These are phyloP conservation scores for Leptinotarsa lineolata DNA, from an alignment of 1,140 invertebrate species.

Conservation along the genomic window DNA sequence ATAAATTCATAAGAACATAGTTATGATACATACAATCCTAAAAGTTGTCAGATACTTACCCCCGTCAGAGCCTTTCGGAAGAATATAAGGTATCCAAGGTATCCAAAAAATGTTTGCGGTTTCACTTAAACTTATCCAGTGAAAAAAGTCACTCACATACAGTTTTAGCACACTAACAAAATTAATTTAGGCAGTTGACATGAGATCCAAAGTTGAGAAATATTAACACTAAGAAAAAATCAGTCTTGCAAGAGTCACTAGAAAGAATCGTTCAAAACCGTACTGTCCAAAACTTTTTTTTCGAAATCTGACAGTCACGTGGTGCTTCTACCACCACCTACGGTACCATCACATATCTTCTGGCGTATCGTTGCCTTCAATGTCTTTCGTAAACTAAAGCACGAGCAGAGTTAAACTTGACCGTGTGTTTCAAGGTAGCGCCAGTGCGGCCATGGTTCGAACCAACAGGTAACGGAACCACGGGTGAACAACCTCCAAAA, in stretches of 20 bases:
- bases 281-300: neutral
- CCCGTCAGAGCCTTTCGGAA: conserved; percentile 42
- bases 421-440: conserved; percentile 52
- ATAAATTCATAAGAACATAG: too few relatives aligned
- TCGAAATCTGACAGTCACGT: conserved; percentile 21
- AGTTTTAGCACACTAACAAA: neutral
- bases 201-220: conserved; percentile 15
- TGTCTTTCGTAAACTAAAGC: conserved; percentile 53
- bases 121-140: conserved; percentile 36
- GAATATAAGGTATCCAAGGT: conserved; percentile 48
- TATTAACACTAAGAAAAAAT: conserved; percentile 18
- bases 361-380: conserved; percentile 39
- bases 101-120: conserved; percentile 48
- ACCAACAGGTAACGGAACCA: conserved; percentile 50
- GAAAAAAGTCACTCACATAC: conserved; percentile 31
- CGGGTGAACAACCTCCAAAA: conserved; percentile 55
- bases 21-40: too few relatives aligned
- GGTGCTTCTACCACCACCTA: conserved; percentile 3
- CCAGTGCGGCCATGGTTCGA: conserved; percentile 49
- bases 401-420: conserved; percentile 55
- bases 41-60: conserved; percentile 28
- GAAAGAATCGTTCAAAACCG: conserved; percentile 15
- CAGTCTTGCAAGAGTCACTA: conserved; percentile 19
- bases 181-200: neutral
- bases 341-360: conserved; percentile 39